These are phyloP conservation scores for Rhincodon typus DNA, from an alignment of 2,797 vertebrate genomes.

Conservation along the genomic window DNA sequence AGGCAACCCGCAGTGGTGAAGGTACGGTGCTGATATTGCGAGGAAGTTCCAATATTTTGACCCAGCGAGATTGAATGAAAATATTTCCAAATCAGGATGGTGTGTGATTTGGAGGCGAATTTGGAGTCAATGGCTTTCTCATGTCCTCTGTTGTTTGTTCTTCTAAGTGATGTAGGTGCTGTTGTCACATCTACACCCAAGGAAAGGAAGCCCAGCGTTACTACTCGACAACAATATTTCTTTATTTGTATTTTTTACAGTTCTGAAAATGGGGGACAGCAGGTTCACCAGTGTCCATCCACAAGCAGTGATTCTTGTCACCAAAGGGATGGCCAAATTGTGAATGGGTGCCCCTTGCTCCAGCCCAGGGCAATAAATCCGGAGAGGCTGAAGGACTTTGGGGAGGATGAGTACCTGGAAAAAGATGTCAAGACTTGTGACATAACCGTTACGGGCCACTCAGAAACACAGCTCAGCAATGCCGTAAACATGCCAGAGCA, in stretches of 20 bases:
- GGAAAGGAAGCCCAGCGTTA: background rate
- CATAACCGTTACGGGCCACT: constrained; percentile 53
- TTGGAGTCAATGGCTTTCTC: too few relatives aligned
- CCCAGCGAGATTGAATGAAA: too few relatives aligned
- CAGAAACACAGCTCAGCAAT: constrained; percentile 57
- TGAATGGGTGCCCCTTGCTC: constrained; percentile 57
- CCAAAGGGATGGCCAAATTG: constrained; percentile 48
- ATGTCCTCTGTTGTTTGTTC: background rate
- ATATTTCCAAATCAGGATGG: too few relatives aligned
- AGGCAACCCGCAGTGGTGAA: too few relatives aligned
- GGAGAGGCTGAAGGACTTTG: constrained; percentile 80
- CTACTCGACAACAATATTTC: background rate
- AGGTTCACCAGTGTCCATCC: constrained; percentile 47
- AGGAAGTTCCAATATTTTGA: too few relatives aligned
- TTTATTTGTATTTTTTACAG: constrained; percentile 47
- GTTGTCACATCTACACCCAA: background rate
- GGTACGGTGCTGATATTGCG: too few relatives aligned
- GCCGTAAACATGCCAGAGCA: constrained; percentile 34
- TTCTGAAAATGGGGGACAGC: constrained; percentile 55
- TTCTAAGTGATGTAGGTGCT: background rate
- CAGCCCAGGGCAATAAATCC: constrained; percentile 67
- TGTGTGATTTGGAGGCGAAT: too few relatives aligned
- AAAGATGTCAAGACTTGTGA: constrained; percentile 65
- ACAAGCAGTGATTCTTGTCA: constrained; percentile 45
- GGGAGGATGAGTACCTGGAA: constrained; percentile 73